Conservation (phyloP, 2,888 invertebrate species). For the Ormyrus thymus region DNA sequence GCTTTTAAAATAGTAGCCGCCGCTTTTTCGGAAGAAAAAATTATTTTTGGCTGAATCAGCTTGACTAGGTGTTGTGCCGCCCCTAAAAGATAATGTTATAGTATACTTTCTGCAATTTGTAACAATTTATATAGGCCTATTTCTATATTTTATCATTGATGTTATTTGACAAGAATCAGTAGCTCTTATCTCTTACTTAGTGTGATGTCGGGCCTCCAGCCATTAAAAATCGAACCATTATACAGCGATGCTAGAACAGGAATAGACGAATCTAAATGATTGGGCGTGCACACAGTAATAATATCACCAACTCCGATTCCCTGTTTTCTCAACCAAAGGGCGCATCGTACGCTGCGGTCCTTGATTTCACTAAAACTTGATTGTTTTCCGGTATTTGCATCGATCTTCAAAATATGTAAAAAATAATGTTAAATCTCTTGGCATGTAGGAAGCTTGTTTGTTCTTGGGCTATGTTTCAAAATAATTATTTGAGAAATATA, state of each 20-base stretch:
- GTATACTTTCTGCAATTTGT: not conserved
- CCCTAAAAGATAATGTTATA: conserved; percentile 56
- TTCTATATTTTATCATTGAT: too few species aligned
- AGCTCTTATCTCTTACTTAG: conserved; percentile 55
- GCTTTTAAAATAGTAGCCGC: conserved; percentile 44
- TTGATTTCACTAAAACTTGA: conserved; percentile 60
- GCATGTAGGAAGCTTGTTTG: too few species aligned
- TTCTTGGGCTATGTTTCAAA: too few species aligned
- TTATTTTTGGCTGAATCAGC: conserved; percentile 62
- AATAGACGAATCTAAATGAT: conserved; percentile 61
- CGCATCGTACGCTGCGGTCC: conserved; percentile 63
- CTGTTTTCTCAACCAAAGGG: conserved; percentile 64
- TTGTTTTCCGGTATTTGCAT: conserved; percentile 57
- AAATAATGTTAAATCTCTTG: too few species aligned
- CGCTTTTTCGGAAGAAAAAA: conserved; percentile 60
- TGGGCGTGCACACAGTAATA: conserved; percentile 62
- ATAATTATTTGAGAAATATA: too few species aligned
- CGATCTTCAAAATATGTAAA: conserved; percentile 57
- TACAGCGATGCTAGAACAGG: conserved; percentile 62
- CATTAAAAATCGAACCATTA: conserved; percentile 62
- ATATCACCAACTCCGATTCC: conserved; percentile 61
- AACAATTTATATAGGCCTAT: too few species aligned
- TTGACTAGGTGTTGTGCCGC: conserved; percentile 59
- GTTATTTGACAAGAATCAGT: too few species aligned
- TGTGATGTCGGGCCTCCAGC: conserved; percentile 62